A percentile compares a stretch with the other conserved stretches of the same genome.
Evolutionary conservation across 2,797 vertebrate genomes (phyloP).

Genomic region (Geotrypetes seraphini): DNA sequence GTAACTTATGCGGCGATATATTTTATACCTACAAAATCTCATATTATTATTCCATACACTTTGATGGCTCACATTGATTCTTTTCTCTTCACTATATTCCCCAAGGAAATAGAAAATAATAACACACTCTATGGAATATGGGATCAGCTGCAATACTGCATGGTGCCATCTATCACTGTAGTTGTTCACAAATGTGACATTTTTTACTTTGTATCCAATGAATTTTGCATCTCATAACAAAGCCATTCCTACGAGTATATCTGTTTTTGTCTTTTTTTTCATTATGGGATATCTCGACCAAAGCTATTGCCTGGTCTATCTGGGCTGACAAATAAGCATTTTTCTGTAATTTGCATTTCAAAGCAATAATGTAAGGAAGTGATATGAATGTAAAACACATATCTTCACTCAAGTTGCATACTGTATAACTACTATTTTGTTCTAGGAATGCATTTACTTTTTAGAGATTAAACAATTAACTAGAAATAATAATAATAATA

Average conservation of each 20-base stretch:
- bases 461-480: too few species aligned
- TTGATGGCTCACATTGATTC: conserved; percentile 16
- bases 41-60: conserved; percentile 22
- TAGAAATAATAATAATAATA: too few species aligned
- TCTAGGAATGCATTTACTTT: too few species aligned
- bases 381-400: conserved; percentile 18
- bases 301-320: conserved; percentile 8
- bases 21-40: conserved; percentile 26
- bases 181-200: conserved; percentile 24
- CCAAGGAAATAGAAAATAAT: conserved; percentile 26
- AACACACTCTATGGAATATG: conserved; percentile 29
- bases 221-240: conserved; percentile 19
- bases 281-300: conserved; percentile 14
- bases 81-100: conserved; percentile 10
- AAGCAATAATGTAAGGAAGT: neutral
- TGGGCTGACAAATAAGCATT: conserved; percentile 8
- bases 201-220: conserved; percentile 27
- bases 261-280: conserved; percentile 3
- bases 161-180: conserved; percentile 3
- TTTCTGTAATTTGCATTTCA: conserved; percentile 11
- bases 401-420: too few species aligned
- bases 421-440: too few species aligned
- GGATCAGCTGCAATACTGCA: conserved; percentile 16
- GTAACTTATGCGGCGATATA: conserved; percentile 19
- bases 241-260: conserved; percentile 9